These are phyloP conservation scores for Myotis yumanensis DNA, from an alignment of 2,113 vertebrate species.

Conservation along the genomic window DNA sequence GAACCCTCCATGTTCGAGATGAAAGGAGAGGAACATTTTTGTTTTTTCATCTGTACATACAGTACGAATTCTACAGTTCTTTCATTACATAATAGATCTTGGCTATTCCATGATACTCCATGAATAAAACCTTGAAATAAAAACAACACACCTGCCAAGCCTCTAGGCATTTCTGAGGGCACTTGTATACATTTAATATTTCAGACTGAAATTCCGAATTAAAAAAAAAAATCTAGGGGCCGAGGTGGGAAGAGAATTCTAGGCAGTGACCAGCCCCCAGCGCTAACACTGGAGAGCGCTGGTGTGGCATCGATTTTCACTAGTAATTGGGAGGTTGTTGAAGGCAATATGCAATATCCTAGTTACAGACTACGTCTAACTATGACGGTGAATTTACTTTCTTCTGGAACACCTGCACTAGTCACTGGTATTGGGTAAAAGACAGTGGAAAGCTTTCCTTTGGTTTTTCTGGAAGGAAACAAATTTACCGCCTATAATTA, in stretches of 20 bases:
- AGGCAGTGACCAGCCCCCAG: not conserved
- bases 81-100: not conserved
- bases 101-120: not conserved
- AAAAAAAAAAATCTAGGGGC: not conserved
- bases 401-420: slow-evolving; percentile 71
- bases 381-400: slow-evolving; percentile 61
- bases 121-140: not conserved
- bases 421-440: slow-evolving; percentile 62
- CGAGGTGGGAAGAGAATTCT: slow-evolving; percentile 18
- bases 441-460: slow-evolving; percentile 62
- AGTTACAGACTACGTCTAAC: slow-evolving; percentile 64
- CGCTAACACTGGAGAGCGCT: not conserved
- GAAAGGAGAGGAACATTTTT: not conserved
- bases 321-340: slow-evolving; percentile 69
- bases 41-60: not conserved
- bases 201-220: not conserved
- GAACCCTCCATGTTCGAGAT: not conserved
- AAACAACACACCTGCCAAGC: not conserved
- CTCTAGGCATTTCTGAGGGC: not conserved
- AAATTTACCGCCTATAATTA: slow-evolving; percentile 80
- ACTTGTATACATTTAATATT: not conserved
- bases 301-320: slow-evolving; percentile 45
- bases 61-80: not conserved
- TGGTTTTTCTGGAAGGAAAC: slow-evolving; percentile 76
- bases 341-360: slow-evolving; percentile 68